Conservation (phyloP, 2,113 vertebrate species). For the Gorsachius goisagi region DNA sequence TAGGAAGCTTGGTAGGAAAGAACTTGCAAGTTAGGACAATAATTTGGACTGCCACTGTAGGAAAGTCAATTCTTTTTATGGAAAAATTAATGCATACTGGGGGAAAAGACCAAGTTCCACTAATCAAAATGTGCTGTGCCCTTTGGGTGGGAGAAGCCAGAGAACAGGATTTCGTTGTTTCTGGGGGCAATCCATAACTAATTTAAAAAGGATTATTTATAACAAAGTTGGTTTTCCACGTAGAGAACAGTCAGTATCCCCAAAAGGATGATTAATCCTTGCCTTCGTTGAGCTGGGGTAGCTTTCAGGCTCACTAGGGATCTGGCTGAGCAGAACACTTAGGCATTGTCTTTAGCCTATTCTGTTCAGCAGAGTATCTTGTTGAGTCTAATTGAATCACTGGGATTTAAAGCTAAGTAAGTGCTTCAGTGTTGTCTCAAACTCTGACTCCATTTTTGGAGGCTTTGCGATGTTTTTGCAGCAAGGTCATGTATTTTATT, state of each 20-base stretch:
- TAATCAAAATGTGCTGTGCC: background rate
- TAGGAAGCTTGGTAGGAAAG: background rate
- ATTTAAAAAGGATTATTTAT: slow-evolving; percentile 39
- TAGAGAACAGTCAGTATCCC: background rate
- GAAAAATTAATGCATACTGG: background rate
- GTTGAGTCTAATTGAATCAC: slow-evolving; percentile 43
- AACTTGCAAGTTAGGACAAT: background rate
- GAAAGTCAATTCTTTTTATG: background rate
- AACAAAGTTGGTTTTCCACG: slow-evolving; percentile 7
- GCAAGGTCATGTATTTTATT: background rate
- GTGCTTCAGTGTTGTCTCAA: background rate
- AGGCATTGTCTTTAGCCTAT: slow-evolving; percentile 17
- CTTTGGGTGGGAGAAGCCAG: background rate
- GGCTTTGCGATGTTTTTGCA: background rate
- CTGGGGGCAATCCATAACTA: slow-evolving; percentile 17
- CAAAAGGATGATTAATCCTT: slow-evolving; percentile 52
- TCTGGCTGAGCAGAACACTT: slow-evolving; percentile 16
- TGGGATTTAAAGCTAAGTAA: slow-evolving; percentile 38
- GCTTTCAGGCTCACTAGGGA: slow-evolving; percentile 33
- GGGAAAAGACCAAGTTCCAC: background rate
- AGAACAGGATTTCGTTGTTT: background rate
- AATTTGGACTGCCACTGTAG: background rate
- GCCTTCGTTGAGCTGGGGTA: background rate
- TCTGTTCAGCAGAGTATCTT: slow-evolving; percentile 21
- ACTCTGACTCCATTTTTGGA: background rate